Base-by-base conservation (phyloP, 2,888 invertebrate genomes). In the Spisula subtruncata region DNA sequence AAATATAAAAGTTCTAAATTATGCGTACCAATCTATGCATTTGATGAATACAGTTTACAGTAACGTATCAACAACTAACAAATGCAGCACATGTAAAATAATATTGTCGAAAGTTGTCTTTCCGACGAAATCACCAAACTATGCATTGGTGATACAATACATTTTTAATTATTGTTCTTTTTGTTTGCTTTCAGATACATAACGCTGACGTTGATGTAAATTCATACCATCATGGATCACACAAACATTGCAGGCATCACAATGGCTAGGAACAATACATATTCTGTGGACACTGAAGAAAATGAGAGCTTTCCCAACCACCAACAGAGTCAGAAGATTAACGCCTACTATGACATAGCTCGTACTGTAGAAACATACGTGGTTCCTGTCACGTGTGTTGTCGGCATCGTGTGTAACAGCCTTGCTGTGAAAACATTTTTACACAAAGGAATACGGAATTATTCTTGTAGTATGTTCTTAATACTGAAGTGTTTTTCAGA, bases 391-490 rank as follows among this genome's bases (percentile, higher is more conserved):
- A 96, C 98, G 0, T 97, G 98, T 2, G 95, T 97, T 20, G 97
- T 98, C 16, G 98, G 98, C 29, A 97, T 97, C 0, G 96, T 98
- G 16, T 98, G 98, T 10, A 98, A 98, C 96, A 97, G 97, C 46
- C 95, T 98, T 0, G 98, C 98, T 0, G 97, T 98, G 0, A 97
- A 97, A 92, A 98, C 98, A 0, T 98, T 98, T 95, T 98, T 98
- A 92, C 97, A 97, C 81, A 98, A 98, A 54, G 98, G 98, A 91
- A 97, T 98, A 86, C 97, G 98, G 25, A 97, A 98, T 75, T 97
- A 98, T 32, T 98, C 98, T 0, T 98, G 98, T 0, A 98, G 98
- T 91, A 98, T 98, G 93, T 98, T 98, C 96, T 97, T 98, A 93
- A 98, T 98, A 0, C 98, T 98, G 0, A 96, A 98, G 83, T 98